A percentile compares a stretch with the other conserved stretches of the same genome.
phyloP scores from a whole-genome alignment of 1,140 invertebrate genomes.

The Rhopalosiphum padi region DNA sequence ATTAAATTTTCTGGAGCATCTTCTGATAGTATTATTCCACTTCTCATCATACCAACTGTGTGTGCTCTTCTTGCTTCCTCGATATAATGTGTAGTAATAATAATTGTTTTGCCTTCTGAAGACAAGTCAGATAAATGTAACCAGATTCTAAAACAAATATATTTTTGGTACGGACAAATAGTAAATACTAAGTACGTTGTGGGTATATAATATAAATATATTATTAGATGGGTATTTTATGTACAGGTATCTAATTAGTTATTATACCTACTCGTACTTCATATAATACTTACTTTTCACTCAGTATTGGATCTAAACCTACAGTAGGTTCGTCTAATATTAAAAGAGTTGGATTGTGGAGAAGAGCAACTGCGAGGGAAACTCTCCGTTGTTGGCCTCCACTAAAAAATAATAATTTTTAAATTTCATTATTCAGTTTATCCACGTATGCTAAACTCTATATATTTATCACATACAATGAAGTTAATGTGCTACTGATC shows the following conservation, averaged over 20 bases:
- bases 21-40: constrained; percentile 70
- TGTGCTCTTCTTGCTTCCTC: constrained; percentile 87
- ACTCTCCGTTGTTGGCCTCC: constrained; percentile 89
- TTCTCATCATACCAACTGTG: constrained; percentile 71
- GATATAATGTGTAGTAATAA: constrained; percentile 95
- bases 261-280: background rate
- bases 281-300: constrained; percentile 66
- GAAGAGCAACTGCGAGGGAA: constrained; percentile 83
- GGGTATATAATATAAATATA: too few species aligned
- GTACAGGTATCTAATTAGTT: background rate
- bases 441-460: background rate
- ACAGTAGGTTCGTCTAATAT: constrained; percentile 94
- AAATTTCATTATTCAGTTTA: background rate
- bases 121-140: constrained; percentile 59
- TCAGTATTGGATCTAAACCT: constrained; percentile 86
- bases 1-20: constrained; percentile 64
- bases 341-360: constrained; percentile 86
- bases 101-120: constrained; percentile 71
- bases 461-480: background rate
- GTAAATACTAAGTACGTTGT: background rate
- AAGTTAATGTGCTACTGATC: background rate
- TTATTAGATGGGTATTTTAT: background rate
- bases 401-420: constrained; percentile 64
- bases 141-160: constrained; percentile 38
- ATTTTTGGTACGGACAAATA: background rate